Evolutionary conservation across 2,888 invertebrate genomes (phyloP).

Genomic region (Caenorhabditis panamensis): DNA sequence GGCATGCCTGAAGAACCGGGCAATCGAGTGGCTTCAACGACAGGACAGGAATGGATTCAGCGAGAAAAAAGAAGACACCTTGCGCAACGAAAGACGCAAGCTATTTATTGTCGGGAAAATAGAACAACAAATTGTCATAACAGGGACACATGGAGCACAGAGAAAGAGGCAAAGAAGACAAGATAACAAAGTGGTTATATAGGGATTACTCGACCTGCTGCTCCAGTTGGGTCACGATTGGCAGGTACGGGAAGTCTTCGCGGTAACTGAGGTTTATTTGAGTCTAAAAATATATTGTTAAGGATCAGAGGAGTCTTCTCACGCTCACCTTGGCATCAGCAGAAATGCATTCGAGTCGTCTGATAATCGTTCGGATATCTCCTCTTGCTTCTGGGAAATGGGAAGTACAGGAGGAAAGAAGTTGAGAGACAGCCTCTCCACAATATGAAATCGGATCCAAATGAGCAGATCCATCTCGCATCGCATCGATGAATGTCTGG

Average conservation of each 20-base stretch:
- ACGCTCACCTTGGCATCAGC: conserved; percentile 54
- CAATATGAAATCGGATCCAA: conserved; percentile 56
- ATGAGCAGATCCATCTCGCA: conserved; percentile 57
- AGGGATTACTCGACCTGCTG: conserved; percentile 41
- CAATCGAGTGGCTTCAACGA: background rate
- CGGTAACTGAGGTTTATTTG: conserved; percentile 56
- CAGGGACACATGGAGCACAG: background rate
- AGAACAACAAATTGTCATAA: conserved; percentile 36
- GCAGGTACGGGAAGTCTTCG: conserved; percentile 59
- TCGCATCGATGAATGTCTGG: conserved; percentile 49
- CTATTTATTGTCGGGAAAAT: conserved; percentile 37
- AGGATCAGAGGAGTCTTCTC: background rate
- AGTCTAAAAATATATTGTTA: conserved; percentile 28
- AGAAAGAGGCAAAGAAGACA: too few species aligned
- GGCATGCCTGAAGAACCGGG: conserved; percentile 41
- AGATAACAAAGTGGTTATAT: background rate
- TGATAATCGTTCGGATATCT: conserved; percentile 59
- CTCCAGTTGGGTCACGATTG: conserved; percentile 59
- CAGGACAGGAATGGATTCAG: conserved; percentile 31
- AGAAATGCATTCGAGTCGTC: conserved; percentile 61
- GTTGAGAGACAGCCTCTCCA: conserved; percentile 53
- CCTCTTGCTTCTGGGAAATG: conserved; percentile 56
- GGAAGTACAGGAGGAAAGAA: conserved; percentile 50
- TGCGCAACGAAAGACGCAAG: conserved; percentile 41
- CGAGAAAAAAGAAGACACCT: conserved; percentile 13